These are phyloP conservation scores for Tubulanus polymorphus DNA, from an alignment of 2,888 invertebrate species.

Conservation along the genomic window DNA sequence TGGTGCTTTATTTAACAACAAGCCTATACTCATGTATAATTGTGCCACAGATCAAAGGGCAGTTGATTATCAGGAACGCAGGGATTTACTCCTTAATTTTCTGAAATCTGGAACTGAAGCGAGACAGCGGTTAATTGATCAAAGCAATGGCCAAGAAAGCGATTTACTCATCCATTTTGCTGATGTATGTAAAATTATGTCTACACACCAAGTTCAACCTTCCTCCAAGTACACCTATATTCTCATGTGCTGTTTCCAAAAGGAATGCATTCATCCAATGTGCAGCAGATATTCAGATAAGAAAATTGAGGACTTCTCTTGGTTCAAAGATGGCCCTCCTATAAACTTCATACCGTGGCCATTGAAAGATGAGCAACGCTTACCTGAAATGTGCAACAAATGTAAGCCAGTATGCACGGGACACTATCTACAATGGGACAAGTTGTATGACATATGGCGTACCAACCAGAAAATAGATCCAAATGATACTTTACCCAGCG, in stretches of 20 bases:
- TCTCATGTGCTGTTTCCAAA: not conserved
- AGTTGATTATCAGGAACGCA: not conserved
- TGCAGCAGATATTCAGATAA: not conserved
- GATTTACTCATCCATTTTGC: not conserved
- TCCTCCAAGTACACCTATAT: not conserved
- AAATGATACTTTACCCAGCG: not conserved
- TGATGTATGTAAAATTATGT: not conserved
- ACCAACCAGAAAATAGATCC: not conserved
- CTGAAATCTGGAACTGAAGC: not conserved
- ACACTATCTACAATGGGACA: not conserved
- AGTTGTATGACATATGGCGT: no score
- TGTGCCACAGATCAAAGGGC: not conserved
- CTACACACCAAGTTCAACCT: not conserved
- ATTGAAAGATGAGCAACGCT: not conserved
- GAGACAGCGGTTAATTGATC: not conserved
- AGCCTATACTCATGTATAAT: not conserved
- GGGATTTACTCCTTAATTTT: not conserved
- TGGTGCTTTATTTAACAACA: not conserved
- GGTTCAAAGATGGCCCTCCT: not conserved
- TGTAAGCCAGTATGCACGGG: not conserved
- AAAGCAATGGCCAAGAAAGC: not conserved
- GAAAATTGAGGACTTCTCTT: not conserved
- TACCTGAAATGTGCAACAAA: not conserved
- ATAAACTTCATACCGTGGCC: not conserved
- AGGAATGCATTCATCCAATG: not conserved